A percentile compares a stretch with the other conserved stretches of the same genome.
These are phyloP conservation scores for Apodemus agrarius DNA, from an alignment of 2,797 vertebrate species.

Conservation along the genomic window DNA sequence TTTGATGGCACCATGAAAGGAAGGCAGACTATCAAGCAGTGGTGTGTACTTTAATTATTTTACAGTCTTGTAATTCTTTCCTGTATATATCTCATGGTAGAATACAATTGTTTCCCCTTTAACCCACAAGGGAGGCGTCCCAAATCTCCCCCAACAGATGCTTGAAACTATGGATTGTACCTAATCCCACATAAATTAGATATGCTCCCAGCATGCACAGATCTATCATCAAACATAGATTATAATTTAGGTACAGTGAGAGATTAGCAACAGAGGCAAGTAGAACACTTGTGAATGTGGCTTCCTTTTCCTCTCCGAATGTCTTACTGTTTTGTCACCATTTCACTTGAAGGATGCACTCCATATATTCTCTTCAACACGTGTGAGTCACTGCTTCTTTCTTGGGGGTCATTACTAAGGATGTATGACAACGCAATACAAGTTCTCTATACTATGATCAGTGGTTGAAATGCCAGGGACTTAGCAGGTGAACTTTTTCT, in stretches of 20 bases:
- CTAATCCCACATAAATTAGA: background rate
- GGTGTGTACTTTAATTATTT: background rate
- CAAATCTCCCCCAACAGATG: background rate
- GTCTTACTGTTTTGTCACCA: background rate
- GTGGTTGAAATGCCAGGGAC: background rate
- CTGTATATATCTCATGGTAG: slow-evolving; percentile 29
- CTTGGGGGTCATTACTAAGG: background rate
- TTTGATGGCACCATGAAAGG: slow-evolving; percentile 22
- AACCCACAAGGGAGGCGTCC: background rate
- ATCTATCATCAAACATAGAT: background rate
- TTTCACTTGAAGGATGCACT: background rate
- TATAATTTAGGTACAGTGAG: background rate
- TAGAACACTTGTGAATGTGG: background rate
- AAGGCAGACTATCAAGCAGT: slow-evolving; percentile 28
- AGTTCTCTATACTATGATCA: background rate
- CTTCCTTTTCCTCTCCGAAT: background rate
- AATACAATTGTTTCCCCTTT: background rate
- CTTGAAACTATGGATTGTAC: background rate
- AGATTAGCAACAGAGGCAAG: background rate
- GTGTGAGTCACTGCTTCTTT: background rate
- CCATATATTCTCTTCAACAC: background rate
- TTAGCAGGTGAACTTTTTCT: background rate
- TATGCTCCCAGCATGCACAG: background rate
- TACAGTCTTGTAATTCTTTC: background rate
- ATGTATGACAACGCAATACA: background rate